A percentile compares a stretch with the other conserved stretches of the same genome.
Evolutionary conservation across 2,113 vertebrate genomes (phyloP).

Genomic region (Crotalus horridus): DNA sequence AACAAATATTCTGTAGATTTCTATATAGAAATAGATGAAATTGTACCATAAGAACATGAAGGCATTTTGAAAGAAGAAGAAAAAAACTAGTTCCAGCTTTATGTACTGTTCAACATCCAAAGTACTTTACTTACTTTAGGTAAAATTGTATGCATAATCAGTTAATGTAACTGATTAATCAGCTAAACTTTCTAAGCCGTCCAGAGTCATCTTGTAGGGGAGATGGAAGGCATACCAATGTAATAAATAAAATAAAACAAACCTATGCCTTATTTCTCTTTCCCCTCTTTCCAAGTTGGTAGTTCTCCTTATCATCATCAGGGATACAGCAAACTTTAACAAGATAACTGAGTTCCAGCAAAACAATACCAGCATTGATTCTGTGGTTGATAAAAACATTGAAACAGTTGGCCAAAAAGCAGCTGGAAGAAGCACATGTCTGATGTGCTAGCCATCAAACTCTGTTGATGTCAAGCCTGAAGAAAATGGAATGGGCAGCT

Average conservation of each 20-base stretch:
- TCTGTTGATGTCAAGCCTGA: neutral
- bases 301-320: neutral
- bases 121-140: neutral
- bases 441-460: neutral
- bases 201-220: neutral
- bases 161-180: neutral
- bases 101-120: neutral
- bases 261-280: neutral
- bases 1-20: neutral
- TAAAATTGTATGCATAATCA: neutral
- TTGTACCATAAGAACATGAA: neutral
- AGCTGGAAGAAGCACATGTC: slow-evolving; percentile 22
- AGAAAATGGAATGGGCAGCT: neutral
- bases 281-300: neutral
- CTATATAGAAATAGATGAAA: neutral
- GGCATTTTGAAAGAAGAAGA: neutral
- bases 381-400: neutral
- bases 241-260: neutral
- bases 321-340: neutral
- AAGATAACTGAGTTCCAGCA: neutral
- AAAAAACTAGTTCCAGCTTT: neutral
- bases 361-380: slow-evolving; percentile 23
- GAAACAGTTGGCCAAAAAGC: slow-evolving; percentile 15
- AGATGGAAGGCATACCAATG: neutral
- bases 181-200: neutral